Evolutionary conservation across 2,113 vertebrate species (phyloP).

Genomic region (Callipepla squamata): DNA sequence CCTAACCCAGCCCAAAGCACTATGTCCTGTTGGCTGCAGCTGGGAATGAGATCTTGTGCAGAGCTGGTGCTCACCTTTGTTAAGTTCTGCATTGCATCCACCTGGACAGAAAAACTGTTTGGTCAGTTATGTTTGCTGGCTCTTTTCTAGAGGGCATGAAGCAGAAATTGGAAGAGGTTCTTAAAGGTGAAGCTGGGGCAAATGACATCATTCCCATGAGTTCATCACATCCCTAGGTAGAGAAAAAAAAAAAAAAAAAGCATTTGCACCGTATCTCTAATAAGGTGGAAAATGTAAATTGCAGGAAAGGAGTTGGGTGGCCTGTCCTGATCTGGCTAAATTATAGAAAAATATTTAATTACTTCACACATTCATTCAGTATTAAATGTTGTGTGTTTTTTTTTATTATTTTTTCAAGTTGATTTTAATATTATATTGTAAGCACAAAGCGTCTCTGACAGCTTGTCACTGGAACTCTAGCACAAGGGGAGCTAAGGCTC

Average conservation of each 20-base stretch:
- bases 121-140: not conserved
- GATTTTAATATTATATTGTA: slow-evolving; percentile 15
- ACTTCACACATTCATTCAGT: not conserved
- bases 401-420: not conserved
- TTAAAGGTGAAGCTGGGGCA: not conserved
- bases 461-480: not conserved
- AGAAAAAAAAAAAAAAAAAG: not conserved
- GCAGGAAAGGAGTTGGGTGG: too few relatives aligned
- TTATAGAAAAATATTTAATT: slow-evolving; percentile 26
- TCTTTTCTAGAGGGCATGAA: not conserved
- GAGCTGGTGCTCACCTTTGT: not conserved
- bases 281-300: too few relatives aligned
- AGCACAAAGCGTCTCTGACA: not conserved
- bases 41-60: not conserved
- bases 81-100: not conserved
- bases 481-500: not conserved
- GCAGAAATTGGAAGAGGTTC: not conserved
- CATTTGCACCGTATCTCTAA: too few relatives aligned
- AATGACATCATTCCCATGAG: not conserved
- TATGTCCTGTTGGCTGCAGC: not conserved
- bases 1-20: not conserved
- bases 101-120: not conserved
- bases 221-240: not conserved
- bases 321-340: not conserved
- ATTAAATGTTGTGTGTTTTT: not conserved